Evolutionary conservation across 2,888 invertebrate species (phyloP), one percentile per base, ranked within the genome.

Genomic region (Luperina testacea): DNA sequence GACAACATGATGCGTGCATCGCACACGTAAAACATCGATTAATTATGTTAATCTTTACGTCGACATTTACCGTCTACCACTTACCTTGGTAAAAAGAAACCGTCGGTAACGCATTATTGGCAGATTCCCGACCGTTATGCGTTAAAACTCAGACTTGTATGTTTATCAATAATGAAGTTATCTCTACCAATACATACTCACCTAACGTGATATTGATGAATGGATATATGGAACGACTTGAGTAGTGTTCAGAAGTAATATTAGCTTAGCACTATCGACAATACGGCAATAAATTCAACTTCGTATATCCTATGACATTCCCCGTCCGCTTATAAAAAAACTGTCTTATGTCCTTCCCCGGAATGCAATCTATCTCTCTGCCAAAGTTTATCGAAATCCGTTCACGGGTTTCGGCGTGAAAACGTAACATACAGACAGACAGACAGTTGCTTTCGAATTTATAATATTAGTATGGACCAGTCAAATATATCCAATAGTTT

Each of bases 41-140:
- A 86, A 83, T 86, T 83, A 83, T 86, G 83, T 63, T 83, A 86
- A 84, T 84, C 20, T 78, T 57, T n/a, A 17, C 24, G 61, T 78
- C 72, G 72, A 72, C 76, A 72, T 83, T 78, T 78, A 74, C 11
- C 83, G 72, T 72, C 32, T 42, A 77, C 59, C 53, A 72, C 48
- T 83, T 61, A 63, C 3, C 32, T 51, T 67, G 20, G 51, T 27
- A 57, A 64, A 59, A 85, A 74, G 48, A 71, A 85, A 71, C 7
- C 13, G 59, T 64, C 53, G n/a, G 65, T 72, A 57, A 76, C 78
- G 45, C 65, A 78, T 70, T 70, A 82, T 78, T 81, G 48, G 57
- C 59, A 83, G 79, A 71, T 81, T 78, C 61, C 17, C 32, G 15
- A 65, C 45, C 32, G 76, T 42, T 63, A 20, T 63, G 65, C 42